Conservation (phyloP, 2,113 vertebrate species). For the Bostrychus sinensis region DNA sequence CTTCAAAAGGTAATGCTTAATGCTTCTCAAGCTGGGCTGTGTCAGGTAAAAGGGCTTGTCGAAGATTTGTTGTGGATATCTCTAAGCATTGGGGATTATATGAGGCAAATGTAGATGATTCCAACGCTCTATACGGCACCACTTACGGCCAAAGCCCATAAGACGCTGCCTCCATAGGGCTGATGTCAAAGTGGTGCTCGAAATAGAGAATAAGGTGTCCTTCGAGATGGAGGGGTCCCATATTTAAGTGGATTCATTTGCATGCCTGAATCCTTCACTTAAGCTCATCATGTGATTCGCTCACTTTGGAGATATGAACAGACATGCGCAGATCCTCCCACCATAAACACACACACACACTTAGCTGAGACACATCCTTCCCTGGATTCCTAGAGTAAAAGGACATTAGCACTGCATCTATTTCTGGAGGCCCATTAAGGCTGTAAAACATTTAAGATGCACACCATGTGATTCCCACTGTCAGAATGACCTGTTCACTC, state of each 20-base stretch:
- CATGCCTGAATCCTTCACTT: constrained; percentile 72
- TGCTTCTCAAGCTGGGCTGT: constrained; percentile 55
- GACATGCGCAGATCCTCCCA: constrained; percentile 18
- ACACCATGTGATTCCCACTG: constrained; percentile 68
- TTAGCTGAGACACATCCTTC: constrained; percentile 45
- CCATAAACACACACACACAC: constrained; percentile 34
- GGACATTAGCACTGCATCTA: constrained; percentile 77
- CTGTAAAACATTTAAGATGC: constrained; percentile 78
- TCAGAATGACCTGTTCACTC: constrained; percentile 68
- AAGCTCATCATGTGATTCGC: constrained; percentile 59
- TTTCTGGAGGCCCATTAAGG: constrained; percentile 79
- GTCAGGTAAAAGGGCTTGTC: constrained; percentile 61
- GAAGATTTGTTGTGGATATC: constrained; percentile 72
- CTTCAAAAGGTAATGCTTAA: constrained; percentile 70
- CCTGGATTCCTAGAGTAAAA: constrained; percentile 58
- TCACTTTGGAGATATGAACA: constrained; percentile 36
- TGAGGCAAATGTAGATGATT: constrained; percentile 65
- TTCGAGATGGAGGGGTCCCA: constrained; percentile 59
- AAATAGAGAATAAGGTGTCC: constrained; percentile 73
- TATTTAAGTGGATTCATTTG: constrained; percentile 75
- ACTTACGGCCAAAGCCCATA: constrained; percentile 50
- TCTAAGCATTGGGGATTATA: constrained; percentile 59
- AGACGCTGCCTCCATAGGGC: constrained; percentile 48
- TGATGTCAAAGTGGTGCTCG: constrained; percentile 68
- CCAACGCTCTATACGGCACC: constrained; percentile 52